A percentile compares a stretch with the other conserved stretches of the same genome.
Conservation (phyloP, 2,888 invertebrate genomes). For the Meteorus colon region DNA sequence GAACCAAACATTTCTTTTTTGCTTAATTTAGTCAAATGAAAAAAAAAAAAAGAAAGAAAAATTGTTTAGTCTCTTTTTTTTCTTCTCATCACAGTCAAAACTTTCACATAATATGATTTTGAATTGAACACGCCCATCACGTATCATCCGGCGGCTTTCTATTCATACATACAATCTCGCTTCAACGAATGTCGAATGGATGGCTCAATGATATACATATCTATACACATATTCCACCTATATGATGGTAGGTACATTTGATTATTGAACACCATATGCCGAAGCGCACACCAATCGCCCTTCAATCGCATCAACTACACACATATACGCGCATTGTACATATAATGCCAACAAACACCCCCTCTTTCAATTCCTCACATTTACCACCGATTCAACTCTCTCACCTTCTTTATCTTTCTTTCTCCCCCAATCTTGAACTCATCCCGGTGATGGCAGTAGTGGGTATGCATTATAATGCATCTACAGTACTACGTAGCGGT, state of each 20-base stretch:
- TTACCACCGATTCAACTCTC: slow-evolving; percentile 14
- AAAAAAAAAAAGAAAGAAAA: too few relatives aligned
- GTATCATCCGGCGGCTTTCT: slow-evolving; percentile 65
- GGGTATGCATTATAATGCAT: slow-evolving; percentile 69
- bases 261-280: slow-evolving; percentile 62
- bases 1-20: too few relatives aligned
- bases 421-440: background rate
- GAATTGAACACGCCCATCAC: slow-evolving; percentile 67
- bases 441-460: slow-evolving; percentile 41
- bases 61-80: background rate
- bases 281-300: background rate
- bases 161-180: slow-evolving; percentile 58
- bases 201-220: slow-evolving; percentile 24
- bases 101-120: slow-evolving; percentile 65
- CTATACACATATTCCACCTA: slow-evolving; percentile 16
- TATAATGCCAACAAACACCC: slow-evolving; percentile 62
- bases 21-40: too few relatives aligned
- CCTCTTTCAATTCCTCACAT: slow-evolving; percentile 34
- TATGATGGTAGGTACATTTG: slow-evolving; percentile 58
- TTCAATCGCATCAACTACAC: background rate
- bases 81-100: slow-evolving; percentile 32
- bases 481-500: slow-evolving; percentile 67
- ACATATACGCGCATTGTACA: slow-evolving; percentile 43
- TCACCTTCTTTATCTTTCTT: slow-evolving; percentile 7
- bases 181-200: slow-evolving; percentile 8